Evolutionary conservation across 2,797 vertebrate genomes (phyloP).

Genomic region (Gambelia wislizenii): DNA sequence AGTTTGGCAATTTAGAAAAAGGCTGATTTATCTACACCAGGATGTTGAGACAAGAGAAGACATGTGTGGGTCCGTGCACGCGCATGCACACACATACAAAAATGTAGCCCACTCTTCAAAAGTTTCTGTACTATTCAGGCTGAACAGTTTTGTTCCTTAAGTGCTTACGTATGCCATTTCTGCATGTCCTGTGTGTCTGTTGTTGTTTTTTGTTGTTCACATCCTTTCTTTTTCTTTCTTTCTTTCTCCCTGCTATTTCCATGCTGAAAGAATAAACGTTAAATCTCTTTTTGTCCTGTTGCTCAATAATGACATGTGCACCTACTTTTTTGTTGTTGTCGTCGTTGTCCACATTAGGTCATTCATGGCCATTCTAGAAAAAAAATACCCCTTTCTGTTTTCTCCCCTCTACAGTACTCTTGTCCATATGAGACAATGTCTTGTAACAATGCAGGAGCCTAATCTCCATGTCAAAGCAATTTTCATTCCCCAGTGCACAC

Average conservation of each 20-base stretch:
- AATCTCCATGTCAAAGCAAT: slow-evolving; percentile 99
- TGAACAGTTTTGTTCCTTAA: slow-evolving; percentile 65
- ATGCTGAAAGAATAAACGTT: slow-evolving; percentile 86
- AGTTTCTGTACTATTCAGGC: slow-evolving; percentile 62
- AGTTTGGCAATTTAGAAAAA: slow-evolving; percentile 72
- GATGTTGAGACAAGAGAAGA: slow-evolving; percentile 49
- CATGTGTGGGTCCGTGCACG: slow-evolving; percentile 45
- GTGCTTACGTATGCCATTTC: slow-evolving; percentile 71
- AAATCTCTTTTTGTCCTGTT: slow-evolving; percentile 88
- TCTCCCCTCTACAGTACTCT: slow-evolving; percentile 85
- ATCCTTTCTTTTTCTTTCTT: neutral
- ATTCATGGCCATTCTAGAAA: slow-evolving; percentile 92
- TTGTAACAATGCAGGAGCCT: slow-evolving; percentile 95
- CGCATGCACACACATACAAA: slow-evolving; percentile 15
- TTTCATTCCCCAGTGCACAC: slow-evolving; percentile 97
- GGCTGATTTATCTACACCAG: slow-evolving; percentile 66
- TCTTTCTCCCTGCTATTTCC: slow-evolving; percentile 82
- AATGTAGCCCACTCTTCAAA: slow-evolving; percentile 54
- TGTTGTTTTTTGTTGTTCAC: slow-evolving; percentile 80
- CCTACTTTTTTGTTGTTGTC: slow-evolving; percentile 86
- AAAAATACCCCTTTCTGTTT: slow-evolving; percentile 84
- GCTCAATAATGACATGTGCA: slow-evolving; percentile 94
- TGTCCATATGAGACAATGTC: slow-evolving; percentile 96
- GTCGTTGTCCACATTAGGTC: slow-evolving; percentile 90
- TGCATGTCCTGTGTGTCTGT: slow-evolving; percentile 89